Base-by-base conservation (phyloP, 2,888 invertebrate genomes). In the Alentia gelatinosa region DNA sequence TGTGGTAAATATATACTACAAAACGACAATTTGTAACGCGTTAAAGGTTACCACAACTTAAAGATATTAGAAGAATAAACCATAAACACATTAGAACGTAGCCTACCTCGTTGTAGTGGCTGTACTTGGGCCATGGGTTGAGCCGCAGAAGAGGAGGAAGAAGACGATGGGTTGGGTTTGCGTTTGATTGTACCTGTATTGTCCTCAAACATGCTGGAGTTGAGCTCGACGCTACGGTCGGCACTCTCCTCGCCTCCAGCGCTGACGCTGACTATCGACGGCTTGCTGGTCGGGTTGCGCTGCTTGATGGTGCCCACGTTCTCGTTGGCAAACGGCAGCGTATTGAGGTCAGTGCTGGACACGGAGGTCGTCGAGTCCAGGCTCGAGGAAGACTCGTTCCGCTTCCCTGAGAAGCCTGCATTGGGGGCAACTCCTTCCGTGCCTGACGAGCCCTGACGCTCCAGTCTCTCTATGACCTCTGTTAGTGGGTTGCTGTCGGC, bases 231-330 rank as follows among this genome's bases (percentile, higher is more conserved):
- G 39, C 40, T 83, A n/a, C 68, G 84, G 23, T 91, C 90, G n/a
- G 83, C 68, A 74, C 12, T 50, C 19, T 74, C 91, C 50, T 93
- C 92, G 7, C 68, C 90, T 74, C 91, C 91, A 50, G 94, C 94
- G 90, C 93, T 93, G 23, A 94, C 91, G 89, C 92, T 93, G 23
- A 94, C 91, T 79, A 95, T 94, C 75, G 95, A 95, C 19, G 95
- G 94, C 92, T 95, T 95, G 19, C 92, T 90, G 26, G 93, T 91
- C 0, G 94, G 93, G 35, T 94, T 94, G 93, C 98, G 97, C 95
- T 99, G 99, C 96, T 99, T 98, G 95, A 99, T 99, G 90, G 99
- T 99, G 91, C 99, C 99, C 56, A 99, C 99, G 96, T 99, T 99
- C 96, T 99, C 99, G 96, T 99, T 99, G 93, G 99, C 99, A 96